Percentiles rank a stretch among this genome's conserved stretches.
Conservation (phyloP, 2,797 vertebrate genomes). For the Megalops cyprinoides region DNA sequence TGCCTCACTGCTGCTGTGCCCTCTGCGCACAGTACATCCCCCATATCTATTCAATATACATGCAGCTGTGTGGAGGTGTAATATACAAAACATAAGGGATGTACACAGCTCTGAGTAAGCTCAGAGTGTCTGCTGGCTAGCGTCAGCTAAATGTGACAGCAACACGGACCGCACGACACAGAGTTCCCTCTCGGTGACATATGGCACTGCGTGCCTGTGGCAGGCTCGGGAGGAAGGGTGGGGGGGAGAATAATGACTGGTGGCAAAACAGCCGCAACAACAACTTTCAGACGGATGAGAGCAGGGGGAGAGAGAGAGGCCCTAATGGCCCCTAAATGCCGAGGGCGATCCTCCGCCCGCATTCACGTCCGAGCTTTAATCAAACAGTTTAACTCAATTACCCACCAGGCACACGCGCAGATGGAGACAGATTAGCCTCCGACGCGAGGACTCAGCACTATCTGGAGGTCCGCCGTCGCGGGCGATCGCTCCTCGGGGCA, state of each 20-base stretch:
- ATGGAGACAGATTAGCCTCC: constrained; percentile 23
- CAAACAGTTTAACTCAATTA: constrained; percentile 26
- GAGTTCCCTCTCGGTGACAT: neutral
- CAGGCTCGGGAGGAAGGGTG: too few relatives aligned
- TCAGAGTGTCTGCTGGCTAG: neutral
- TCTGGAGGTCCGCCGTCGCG: neutral
- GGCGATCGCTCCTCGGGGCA: neutral
- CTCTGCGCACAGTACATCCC: neutral
- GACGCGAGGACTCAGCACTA: neutral
- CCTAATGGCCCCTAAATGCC: constrained; percentile 16
- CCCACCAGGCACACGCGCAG: constrained; percentile 5
- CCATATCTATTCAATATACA: neutral
- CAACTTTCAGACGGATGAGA: neutral
- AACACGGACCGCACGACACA: too few relatives aligned
- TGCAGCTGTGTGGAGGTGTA: neutral
- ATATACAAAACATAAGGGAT: neutral
- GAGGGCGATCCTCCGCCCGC: neutral
- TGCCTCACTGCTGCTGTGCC: neutral
- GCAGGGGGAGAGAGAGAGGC: neutral
- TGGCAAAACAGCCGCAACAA: neutral
- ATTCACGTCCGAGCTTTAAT: constrained; percentile 28
- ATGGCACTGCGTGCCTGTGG: too few relatives aligned
- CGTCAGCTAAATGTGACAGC: neutral
- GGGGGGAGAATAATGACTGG: constrained; percentile 43
- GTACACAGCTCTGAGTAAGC: neutral